Base-by-base conservation (phyloP, 2,113 vertebrate species). In the Campylomormyrus tamandua region DNA sequence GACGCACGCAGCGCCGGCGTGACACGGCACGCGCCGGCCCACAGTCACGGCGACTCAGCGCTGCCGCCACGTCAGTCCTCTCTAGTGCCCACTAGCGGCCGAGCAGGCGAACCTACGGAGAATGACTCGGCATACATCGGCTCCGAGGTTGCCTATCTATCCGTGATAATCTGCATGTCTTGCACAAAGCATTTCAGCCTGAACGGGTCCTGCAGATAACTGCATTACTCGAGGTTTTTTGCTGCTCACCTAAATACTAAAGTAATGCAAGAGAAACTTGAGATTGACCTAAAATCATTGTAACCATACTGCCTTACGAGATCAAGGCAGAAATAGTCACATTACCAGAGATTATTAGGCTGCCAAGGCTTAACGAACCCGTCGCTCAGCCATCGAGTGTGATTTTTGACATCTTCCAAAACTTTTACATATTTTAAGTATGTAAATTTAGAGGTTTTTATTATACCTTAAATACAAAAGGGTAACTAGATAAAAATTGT, bases 11-110 rank as follows among this genome's bases (percentile, higher is more conserved):
- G 27, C 46, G 62, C 62, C 66, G 19, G 10, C 19, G 86, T 56
- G 27, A 39, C n/a, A 10, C 70, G 49, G 46, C 31, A 52, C 48
- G 90, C 83, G 35, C 3, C 39, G 88, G 83, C 45, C 5, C n/a
- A 17, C 13, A 50, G n/a, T 39, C 46, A 46, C 49, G n/a, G 62
- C 70, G 58, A 9, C 50, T 13, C 35, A 1, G 45, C 13, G 48
- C 35, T 2, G 10, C 15, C 70, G 89, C 88, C 89, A 87, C 91
- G 89, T 89, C 87, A 88, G 35, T 77, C 74, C 21, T 62, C 89
- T 48, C 84, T 31, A 62, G 24, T 56, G 89, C 56, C 90, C 19
- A 24, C 89, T 13, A 62, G 17, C 35, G 91, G 83, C 48, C 15
- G 35, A 13, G 35, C 74, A 70, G 62, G 62, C 27, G 62, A 70